Percentiles rank a stretch among this genome's conserved stretches.
Conservation (phyloP, 1,140 invertebrate genomes). For the Euwallacea fornicatus region DNA sequence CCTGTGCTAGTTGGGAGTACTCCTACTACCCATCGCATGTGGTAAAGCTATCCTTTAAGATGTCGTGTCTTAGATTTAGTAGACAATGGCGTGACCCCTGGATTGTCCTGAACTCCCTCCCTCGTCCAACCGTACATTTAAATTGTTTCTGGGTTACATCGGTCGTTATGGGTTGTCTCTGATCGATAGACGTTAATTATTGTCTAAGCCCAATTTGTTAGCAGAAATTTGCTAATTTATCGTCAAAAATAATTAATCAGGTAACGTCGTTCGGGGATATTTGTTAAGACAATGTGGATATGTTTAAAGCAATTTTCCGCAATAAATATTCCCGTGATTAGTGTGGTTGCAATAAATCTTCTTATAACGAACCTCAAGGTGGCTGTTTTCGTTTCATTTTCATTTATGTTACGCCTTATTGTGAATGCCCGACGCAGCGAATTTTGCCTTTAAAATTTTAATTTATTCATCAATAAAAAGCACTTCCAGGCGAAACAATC, state of each 20-base stretch:
- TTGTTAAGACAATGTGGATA: slow-evolving; percentile 32
- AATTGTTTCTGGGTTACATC: slow-evolving; percentile 50
- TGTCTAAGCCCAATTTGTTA: background rate
- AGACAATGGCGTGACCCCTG: slow-evolving; percentile 50
- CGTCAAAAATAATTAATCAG: too few relatives aligned
- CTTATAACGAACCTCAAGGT: slow-evolving; percentile 30
- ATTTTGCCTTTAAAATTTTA: slow-evolving; percentile 33
- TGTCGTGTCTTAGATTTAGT: slow-evolving; percentile 50
- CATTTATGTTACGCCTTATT: slow-evolving; percentile 34
- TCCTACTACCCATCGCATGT: slow-evolving; percentile 45
- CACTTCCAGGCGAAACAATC: slow-evolving; percentile 22
- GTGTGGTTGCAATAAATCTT: slow-evolving; percentile 38
- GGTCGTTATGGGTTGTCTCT: slow-evolving; percentile 47
- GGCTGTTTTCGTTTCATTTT: slow-evolving; percentile 35
- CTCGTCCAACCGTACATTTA: slow-evolving; percentile 49
- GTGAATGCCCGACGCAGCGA: slow-evolving; percentile 28
- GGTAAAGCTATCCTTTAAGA: slow-evolving; percentile 47
- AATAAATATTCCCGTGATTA: slow-evolving; percentile 38
- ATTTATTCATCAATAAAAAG: slow-evolving; percentile 36
- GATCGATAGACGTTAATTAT: slow-evolving; percentile 46
- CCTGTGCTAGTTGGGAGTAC: background rate
- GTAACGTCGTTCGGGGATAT: too few relatives aligned
- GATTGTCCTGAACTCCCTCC: slow-evolving; percentile 44
- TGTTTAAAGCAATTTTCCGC: slow-evolving; percentile 35
- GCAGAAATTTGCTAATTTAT: background rate